These are phyloP conservation scores for Hirtodrosophila confusa DNA, from an alignment of 2,888 invertebrate genomes.

Conservation along the genomic window DNA sequence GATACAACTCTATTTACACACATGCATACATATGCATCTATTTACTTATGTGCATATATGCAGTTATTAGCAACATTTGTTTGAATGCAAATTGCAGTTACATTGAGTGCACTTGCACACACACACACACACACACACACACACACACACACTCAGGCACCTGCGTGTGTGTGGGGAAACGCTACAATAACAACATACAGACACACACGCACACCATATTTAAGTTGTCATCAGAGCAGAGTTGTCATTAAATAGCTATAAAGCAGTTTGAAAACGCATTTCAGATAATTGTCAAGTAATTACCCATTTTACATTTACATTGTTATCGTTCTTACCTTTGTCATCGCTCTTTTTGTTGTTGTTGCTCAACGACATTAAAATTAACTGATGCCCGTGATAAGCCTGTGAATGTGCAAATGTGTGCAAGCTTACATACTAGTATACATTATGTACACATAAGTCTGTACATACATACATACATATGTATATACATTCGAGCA, in stretches of 20 bases:
- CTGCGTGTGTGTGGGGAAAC: not conserved
- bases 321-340: constrained; percentile 52
- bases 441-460: too few species aligned
- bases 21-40: not conserved
- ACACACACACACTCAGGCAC: constrained; percentile 14
- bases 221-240: constrained; percentile 76
- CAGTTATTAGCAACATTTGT: constrained; percentile 27
- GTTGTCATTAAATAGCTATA: constrained; percentile 73
- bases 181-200: constrained; percentile 2
- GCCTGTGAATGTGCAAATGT: not conserved
- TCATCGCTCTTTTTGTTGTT: constrained; percentile 12
- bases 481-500: too few species aligned
- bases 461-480: too few species aligned
- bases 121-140: constrained; percentile 5
- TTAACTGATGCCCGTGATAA: constrained; percentile 19
- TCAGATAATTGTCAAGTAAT: constrained; percentile 73
- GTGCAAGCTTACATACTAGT: not conserved
- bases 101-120: constrained; percentile 36
- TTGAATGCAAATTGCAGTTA: constrained; percentile 53
- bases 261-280: constrained; percentile 70
- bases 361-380: constrained; percentile 21
- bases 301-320: constrained; percentile 64
- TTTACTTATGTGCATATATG: not conserved
- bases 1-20: not conserved
- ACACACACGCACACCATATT: constrained; percentile 40